Evolutionary conservation across 2,888 invertebrate genomes (phyloP).

Genomic region (Oscheius sp.): DNA sequence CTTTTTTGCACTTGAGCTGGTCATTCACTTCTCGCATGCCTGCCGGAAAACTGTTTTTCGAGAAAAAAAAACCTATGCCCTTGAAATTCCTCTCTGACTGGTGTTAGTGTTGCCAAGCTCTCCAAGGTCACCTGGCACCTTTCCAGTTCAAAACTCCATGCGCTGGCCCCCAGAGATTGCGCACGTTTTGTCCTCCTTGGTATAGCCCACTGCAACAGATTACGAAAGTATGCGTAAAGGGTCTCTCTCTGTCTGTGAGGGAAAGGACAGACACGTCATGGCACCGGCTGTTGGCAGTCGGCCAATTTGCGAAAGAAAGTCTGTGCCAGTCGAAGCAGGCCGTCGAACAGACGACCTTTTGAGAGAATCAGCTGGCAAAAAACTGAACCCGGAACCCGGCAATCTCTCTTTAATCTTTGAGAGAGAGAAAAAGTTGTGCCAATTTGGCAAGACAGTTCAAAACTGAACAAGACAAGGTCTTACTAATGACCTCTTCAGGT

Average conservation of each 20-base stretch:
- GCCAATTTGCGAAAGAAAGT: conserved; percentile 6
- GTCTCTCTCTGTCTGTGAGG: background rate
- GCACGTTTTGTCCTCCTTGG: background rate
- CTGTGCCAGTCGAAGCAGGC: conserved; percentile 5
- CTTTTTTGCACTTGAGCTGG: background rate
- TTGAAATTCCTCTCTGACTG: conserved; percentile 16
- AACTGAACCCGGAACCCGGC: background rate
- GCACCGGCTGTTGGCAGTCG: background rate
- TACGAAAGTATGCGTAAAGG: conserved; percentile 14
- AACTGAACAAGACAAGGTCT: background rate
- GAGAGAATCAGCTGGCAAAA: background rate
- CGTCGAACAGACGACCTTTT: conserved; percentile 10
- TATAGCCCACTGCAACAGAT: background rate
- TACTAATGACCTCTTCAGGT: too few species aligned
- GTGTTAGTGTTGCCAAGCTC: background rate
- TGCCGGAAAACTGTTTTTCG: conserved; percentile 3
- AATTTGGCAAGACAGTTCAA: background rate
- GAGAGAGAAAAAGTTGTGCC: background rate
- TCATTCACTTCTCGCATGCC: too few species aligned
- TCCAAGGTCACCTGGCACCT: background rate
- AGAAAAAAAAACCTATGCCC: background rate
- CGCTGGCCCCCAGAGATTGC: too few species aligned
- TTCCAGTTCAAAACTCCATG: too few species aligned
- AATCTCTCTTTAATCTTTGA: background rate
- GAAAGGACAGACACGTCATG: conserved; percentile 13